phyloP scores from a whole-genome alignment of 2,797 vertebrate genomes.

The Naso thynnoides region DNA sequence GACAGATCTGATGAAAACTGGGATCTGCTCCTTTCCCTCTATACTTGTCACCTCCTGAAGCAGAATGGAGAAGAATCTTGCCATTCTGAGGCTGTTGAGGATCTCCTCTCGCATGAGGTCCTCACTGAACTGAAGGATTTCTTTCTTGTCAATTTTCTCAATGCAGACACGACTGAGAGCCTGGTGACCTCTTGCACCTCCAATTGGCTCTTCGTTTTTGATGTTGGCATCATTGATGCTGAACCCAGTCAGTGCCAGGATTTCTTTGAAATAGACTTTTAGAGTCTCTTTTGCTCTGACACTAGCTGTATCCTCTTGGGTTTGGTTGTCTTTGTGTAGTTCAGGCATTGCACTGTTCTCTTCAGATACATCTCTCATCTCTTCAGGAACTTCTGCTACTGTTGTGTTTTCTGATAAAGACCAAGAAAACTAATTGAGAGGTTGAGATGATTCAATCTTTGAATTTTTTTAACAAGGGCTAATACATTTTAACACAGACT shows the following conservation, averaged over 20 bases:
- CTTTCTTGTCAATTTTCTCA: conserved; percentile 91
- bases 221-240: conserved; percentile 87
- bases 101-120: conserved; percentile 93
- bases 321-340: conserved; percentile 59
- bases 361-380: conserved; percentile 39
- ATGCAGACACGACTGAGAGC: conserved; percentile 89
- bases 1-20: conserved; percentile 92
- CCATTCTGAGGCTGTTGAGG: conserved; percentile 88
- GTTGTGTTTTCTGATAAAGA: conserved; percentile 65
- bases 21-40: conserved; percentile 92
- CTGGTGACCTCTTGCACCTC: conserved; percentile 88
- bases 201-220: conserved; percentile 88
- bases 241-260: conserved; percentile 90
- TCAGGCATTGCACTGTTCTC: conserved; percentile 65
- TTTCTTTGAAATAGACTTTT: conserved; percentile 89
- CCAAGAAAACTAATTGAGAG: conserved; percentile 15
- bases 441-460: neutral
- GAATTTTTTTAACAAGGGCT: neutral
- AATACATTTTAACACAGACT: neutral
- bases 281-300: conserved; percentile 86
- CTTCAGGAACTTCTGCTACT: conserved; percentile 50
- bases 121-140: conserved; percentile 93
- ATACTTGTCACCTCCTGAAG: conserved; percentile 91
- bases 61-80: conserved; percentile 93
- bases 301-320: conserved; percentile 70